phyloP scores from a whole-genome alignment of 2,888 invertebrate genomes.

The Salticus scenicus region DNA sequence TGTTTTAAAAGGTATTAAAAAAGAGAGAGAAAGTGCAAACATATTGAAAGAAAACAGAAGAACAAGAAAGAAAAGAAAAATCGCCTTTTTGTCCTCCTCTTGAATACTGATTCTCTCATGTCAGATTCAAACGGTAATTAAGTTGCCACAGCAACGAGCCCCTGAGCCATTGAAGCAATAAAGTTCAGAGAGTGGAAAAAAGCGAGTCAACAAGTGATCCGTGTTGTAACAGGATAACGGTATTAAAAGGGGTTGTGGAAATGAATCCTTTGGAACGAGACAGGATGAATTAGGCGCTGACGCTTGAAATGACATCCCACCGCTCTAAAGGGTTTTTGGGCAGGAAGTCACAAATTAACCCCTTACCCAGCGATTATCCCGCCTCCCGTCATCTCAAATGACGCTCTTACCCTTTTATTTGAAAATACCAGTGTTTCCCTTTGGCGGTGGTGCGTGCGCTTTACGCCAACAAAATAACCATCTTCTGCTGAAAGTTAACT shows the following conservation, averaged over 20 bases:
- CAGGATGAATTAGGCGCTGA: constrained; percentile 56
- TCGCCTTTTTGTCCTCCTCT: no score
- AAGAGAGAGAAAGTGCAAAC: background rate
- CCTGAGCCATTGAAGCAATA: background rate
- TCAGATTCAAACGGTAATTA: no score
- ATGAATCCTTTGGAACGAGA: constrained; percentile 52
- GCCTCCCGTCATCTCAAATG: constrained; percentile 35
- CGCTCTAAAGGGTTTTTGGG: constrained; percentile 59
- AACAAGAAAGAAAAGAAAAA: background rate
- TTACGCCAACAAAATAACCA: constrained; percentile 22
- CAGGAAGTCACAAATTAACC: constrained; percentile 68
- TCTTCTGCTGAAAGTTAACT: no score
- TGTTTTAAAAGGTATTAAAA: background rate
- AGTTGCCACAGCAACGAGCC: background rate
- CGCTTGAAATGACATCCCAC: constrained; percentile 60
- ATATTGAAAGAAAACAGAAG: background rate
- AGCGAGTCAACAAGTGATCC: constrained; percentile 58
- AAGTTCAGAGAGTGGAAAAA: constrained; percentile 15
- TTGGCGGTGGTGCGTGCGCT: constrained; percentile 13
- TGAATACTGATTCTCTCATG: no score
- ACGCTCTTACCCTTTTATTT: no score
- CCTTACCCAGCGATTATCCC: constrained; percentile 58
- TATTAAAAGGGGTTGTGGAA: constrained; percentile 13
- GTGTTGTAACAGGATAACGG: constrained; percentile 27
- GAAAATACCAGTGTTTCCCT: no score